A percentile compares a stretch with the other conserved stretches of the same genome.
Evolutionary conservation across 92 coral and sea anemone genomes (phyloP).

Genomic region (Palythoa caribaeorum): DNA sequence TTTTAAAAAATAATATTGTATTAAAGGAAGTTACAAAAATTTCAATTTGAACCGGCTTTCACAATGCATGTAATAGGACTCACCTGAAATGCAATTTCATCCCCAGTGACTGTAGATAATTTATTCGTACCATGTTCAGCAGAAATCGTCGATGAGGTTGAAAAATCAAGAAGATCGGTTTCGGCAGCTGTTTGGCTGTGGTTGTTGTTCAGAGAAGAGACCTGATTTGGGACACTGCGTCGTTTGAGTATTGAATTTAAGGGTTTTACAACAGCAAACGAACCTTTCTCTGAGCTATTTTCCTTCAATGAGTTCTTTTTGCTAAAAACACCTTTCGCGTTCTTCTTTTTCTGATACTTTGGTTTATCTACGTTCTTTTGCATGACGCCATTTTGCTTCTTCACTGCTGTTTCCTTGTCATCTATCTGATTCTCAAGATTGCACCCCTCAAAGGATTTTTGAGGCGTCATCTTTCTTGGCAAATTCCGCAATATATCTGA

Average conservation of each 20-base stretch:
- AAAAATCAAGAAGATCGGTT: neutral
- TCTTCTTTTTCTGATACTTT: neutral
- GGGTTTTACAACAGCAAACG: neutral
- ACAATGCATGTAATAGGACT: neutral
- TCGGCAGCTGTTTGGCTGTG: neutral
- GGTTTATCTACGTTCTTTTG: neutral
- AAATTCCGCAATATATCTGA: conserved; percentile 26
- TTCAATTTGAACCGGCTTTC: neutral
- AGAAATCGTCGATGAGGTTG: neutral
- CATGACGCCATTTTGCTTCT: neutral
- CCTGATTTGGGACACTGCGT: neutral
- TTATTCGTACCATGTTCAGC: neutral
- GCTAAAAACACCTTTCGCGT: neutral
- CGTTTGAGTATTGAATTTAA: neutral
- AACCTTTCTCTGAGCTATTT: neutral
- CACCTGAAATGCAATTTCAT: neutral
- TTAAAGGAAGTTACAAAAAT: neutral
- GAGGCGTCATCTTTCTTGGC: conserved; percentile 3
- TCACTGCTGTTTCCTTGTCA: neutral
- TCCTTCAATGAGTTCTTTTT: neutral
- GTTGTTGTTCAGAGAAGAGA: neutral
- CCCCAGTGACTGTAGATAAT: neutral
- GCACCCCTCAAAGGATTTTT: conserved; percentile 5
- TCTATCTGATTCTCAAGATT: neutral
- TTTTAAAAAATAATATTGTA: too few species aligned